Percentiles rank a stretch among this genome's conserved stretches.
These are phyloP conservation scores for Knipowitschia caucasica DNA, from an alignment of 2,797 vertebrate species.

Conservation along the genomic window DNA sequence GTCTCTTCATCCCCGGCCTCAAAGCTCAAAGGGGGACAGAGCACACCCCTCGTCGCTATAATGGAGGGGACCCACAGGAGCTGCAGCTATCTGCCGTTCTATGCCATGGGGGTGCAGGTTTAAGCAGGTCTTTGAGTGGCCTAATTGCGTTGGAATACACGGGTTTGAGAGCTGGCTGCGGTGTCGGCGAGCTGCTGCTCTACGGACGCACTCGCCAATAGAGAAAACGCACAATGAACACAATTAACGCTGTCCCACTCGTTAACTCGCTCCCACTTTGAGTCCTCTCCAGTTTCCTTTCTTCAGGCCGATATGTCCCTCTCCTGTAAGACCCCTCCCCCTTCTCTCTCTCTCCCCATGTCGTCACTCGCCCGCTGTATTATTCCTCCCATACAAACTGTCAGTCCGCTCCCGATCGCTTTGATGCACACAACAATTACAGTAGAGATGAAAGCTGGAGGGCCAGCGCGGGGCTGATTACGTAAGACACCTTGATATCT, in stretches of 20 bases:
- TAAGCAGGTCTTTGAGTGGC: constrained; percentile 91
- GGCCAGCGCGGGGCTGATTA: constrained; percentile 45
- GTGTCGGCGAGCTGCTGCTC: constrained; percentile 85
- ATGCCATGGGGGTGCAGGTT: constrained; percentile 77
- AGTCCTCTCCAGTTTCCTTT: constrained; percentile 56
- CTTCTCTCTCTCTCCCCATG: constrained; percentile 38
- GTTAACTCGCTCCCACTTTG: constrained; percentile 73
- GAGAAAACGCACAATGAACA: constrained; percentile 66
- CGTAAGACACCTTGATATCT: constrained; percentile 56
- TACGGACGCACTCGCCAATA: constrained; percentile 82
- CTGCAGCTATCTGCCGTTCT: constrained; percentile 61
- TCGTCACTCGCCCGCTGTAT: constrained; percentile 63
- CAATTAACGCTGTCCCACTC: constrained; percentile 71
- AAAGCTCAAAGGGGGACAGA: constrained; percentile 60
- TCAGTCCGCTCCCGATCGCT: constrained; percentile 56
- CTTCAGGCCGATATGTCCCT: constrained; percentile 34
- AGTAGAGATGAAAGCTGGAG: constrained; percentile 58
- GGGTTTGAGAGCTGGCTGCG: constrained; percentile 82
- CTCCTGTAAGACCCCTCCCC: constrained; percentile 17
- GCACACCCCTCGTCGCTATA: constrained; percentile 67
- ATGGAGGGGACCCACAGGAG: constrained; percentile 73
- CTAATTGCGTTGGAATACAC: constrained; percentile 95
- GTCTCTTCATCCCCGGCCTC: constrained; percentile 76
- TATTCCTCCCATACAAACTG: constrained; percentile 65
- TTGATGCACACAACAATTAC: constrained; percentile 71